These are phyloP conservation scores for Acrobasis repandana DNA, from an alignment of 2,888 invertebrate genomes.

Conservation along the genomic window DNA sequence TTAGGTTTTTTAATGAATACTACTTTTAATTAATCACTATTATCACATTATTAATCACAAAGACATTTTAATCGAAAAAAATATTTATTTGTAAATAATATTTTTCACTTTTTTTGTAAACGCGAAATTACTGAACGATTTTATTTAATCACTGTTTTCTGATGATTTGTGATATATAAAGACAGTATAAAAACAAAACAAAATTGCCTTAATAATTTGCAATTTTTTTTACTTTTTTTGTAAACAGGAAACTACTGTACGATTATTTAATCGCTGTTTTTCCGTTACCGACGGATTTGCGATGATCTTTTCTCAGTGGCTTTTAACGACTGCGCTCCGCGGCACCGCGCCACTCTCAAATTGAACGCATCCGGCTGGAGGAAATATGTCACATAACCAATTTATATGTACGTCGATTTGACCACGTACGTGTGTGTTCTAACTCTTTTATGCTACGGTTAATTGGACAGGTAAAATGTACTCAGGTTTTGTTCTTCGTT, in stretches of 20 bases:
- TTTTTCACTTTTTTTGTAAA: not conserved
- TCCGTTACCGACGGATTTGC: slow-evolving; percentile 32
- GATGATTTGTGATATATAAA: too few relatives aligned
- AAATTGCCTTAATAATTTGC: too few relatives aligned
- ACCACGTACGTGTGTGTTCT: slow-evolving; percentile 55
- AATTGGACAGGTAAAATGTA: slow-evolving; percentile 11
- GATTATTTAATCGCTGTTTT: slow-evolving; percentile 18
- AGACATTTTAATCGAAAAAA: too few relatives aligned
- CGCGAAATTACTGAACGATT: not conserved
- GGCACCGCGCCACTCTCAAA: slow-evolving; percentile 64
- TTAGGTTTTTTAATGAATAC: too few relatives aligned
- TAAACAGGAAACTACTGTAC: not conserved
- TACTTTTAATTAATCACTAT: too few relatives aligned
- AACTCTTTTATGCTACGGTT: slow-evolving; percentile 17
- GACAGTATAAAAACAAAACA: too few relatives aligned
- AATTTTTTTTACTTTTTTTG: too few relatives aligned
- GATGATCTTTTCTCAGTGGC: slow-evolving; percentile 53
- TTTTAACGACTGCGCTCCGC: slow-evolving; percentile 63
- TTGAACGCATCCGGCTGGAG: slow-evolving; percentile 80
- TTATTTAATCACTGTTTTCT: too few relatives aligned
- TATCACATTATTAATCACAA: too few relatives aligned
- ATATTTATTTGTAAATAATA: too few relatives aligned
- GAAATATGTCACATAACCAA: slow-evolving; percentile 80
- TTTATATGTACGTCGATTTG: slow-evolving; percentile 69
- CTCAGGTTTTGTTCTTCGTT: too few relatives aligned